Evolutionary conservation across 2,113 vertebrate species (phyloP).

Genomic region (Sander lucioperca): DNA sequence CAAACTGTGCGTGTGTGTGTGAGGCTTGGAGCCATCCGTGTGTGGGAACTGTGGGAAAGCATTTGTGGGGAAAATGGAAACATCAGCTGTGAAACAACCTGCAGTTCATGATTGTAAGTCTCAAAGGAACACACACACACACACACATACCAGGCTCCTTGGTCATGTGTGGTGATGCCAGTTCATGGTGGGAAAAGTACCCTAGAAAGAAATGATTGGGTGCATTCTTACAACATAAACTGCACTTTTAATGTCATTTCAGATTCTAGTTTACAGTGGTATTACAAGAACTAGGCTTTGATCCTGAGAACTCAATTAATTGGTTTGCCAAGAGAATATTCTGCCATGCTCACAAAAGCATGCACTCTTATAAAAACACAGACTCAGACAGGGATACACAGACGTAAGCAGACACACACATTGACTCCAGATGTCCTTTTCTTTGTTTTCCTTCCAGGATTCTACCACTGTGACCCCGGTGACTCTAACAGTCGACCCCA

Average conservation of each 20-base stretch:
- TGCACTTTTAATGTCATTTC: slow-evolving; percentile 45
- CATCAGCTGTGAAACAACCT: slow-evolving; percentile 60
- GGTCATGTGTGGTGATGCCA: slow-evolving; percentile 51
- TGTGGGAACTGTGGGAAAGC: slow-evolving; percentile 56
- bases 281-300: slow-evolving; percentile 31
- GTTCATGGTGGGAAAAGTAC: slow-evolving; percentile 40
- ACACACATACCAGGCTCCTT: neutral
- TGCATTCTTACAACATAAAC: slow-evolving; percentile 37
- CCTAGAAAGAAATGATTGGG: slow-evolving; percentile 55
- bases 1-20: slow-evolving; percentile 20
- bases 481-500: slow-evolving; percentile 93
- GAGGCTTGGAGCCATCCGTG: slow-evolving; percentile 24
- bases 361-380: neutral
- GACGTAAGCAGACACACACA: slow-evolving; percentile 7
- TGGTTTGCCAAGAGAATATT: slow-evolving; percentile 13
- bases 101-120: slow-evolving; percentile 21
- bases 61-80: slow-evolving; percentile 61
- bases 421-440: slow-evolving; percentile 48
- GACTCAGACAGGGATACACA: neutral
- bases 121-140: slow-evolving; percentile 14
- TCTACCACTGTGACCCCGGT: slow-evolving; percentile 92
- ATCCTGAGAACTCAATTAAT: slow-evolving; percentile 31
- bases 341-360: slow-evolving; percentile 11
- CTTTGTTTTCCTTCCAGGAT: slow-evolving; percentile 83
- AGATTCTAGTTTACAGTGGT: slow-evolving; percentile 30